A percentile compares a stretch with the other conserved stretches of the same genome.
Conservation (phyloP, 2,113 vertebrate genomes). For the Callipepla squamata region DNA sequence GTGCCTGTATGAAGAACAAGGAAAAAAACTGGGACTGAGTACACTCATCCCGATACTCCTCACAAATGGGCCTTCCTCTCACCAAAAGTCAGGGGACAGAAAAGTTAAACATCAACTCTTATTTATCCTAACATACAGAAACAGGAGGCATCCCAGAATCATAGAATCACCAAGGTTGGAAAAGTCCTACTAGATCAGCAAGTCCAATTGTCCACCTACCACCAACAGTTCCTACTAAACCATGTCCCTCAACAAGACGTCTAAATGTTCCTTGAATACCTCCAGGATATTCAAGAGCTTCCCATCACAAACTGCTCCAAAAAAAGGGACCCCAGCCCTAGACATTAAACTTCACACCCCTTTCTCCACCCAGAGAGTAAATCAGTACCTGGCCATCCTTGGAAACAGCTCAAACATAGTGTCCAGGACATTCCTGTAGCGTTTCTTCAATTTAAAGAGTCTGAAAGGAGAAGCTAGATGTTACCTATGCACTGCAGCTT, state of each 20-base stretch:
- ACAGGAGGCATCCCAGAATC: background rate
- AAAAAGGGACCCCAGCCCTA: background rate
- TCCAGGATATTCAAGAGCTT: background rate
- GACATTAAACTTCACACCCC: background rate
- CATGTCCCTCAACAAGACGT: no score
- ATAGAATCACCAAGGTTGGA: no score
- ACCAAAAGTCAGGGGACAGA: background rate
- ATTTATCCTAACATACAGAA: background rate
- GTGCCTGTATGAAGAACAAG: background rate
- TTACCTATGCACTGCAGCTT: background rate
- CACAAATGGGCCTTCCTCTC: background rate
- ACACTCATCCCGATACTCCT: accelerated
- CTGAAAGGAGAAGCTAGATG: constrained; percentile 65
- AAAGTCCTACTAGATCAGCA: no score
- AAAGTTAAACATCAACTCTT: background rate
- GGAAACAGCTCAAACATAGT: constrained; percentile 98
- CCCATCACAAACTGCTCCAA: background rate
- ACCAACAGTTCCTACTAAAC: no score
- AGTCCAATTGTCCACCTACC: no score
- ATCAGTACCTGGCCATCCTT: constrained; percentile 91
- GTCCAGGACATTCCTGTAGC: constrained; percentile 95
- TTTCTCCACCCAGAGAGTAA: background rate
- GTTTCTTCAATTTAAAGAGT: constrained; percentile 94
- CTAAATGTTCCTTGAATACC: no score
- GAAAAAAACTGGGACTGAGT: background rate